Evolutionary conservation across 2,113 vertebrate genomes (phyloP).

Genomic region (Salvelinus alpinus): DNA sequence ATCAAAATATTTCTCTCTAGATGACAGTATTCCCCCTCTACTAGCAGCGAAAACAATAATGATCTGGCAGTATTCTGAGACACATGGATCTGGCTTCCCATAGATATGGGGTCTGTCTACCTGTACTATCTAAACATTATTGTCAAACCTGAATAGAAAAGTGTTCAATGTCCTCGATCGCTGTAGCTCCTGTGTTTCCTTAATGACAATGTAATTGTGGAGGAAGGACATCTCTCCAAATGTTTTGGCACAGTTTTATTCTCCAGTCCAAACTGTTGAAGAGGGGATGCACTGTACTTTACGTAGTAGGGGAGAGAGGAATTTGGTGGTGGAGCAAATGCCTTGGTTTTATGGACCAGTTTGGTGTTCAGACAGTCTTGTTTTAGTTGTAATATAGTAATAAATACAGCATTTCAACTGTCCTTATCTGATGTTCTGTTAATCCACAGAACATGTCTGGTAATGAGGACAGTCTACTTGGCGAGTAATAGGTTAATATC

Average conservation of each 20-base stretch:
- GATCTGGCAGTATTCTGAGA: slow-evolving; percentile 50
- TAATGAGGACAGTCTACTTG: slow-evolving; percentile 32
- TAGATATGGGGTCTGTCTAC: slow-evolving; percentile 37
- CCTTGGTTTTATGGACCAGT: slow-evolving; percentile 3
- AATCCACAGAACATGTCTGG: slow-evolving; percentile 29
- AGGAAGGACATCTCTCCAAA: slow-evolving; percentile 3
- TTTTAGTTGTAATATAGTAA: not conserved
- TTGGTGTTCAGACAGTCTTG: not conserved
- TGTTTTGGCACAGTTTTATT: slow-evolving; percentile 20
- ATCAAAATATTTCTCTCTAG: slow-evolving; percentile 28
- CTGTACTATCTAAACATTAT: slow-evolving; percentile 20
- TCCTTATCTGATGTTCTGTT: slow-evolving; percentile 17
- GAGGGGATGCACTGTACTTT: not conserved
- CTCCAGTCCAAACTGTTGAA: not conserved
- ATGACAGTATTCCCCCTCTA: slow-evolving; percentile 34
- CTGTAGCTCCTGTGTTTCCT: slow-evolving; percentile 8
- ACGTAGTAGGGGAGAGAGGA: not conserved
- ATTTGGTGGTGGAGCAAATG: slow-evolving; percentile 11
- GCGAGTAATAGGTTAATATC: slow-evolving; percentile 47
- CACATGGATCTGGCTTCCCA: slow-evolving; percentile 41
- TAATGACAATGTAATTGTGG: slow-evolving; percentile 12
- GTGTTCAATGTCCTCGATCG: slow-evolving; percentile 2
- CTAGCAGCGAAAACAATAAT: slow-evolving; percentile 37
- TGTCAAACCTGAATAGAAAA: slow-evolving; percentile 45
- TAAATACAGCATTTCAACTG: slow-evolving; percentile 9